Evolutionary conservation across 2,113 vertebrate genomes (phyloP).

Genomic region (Pogona vitticeps): DNA sequence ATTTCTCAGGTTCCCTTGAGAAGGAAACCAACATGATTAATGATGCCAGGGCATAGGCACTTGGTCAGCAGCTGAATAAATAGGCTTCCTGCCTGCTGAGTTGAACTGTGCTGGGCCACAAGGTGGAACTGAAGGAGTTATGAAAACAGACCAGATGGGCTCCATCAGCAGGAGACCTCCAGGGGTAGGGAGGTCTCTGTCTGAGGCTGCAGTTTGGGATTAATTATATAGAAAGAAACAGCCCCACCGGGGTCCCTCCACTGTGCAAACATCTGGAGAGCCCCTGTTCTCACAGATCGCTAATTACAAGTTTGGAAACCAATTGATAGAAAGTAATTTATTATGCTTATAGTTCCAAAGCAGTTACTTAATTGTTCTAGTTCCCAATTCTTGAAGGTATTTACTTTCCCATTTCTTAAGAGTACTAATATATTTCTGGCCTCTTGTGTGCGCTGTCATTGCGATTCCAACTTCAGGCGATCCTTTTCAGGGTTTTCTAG

Average conservation of each 20-base stretch:
- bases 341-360: no score
- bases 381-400: no score
- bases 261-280: neutral
- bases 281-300: no score
- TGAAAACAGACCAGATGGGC: slow-evolving; percentile 8
- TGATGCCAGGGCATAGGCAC: neutral
- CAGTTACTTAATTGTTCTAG: no score
- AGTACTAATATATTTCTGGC: no score
- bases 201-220: neutral
- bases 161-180: neutral
- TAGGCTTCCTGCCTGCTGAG: neutral
- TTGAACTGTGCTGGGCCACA: neutral
- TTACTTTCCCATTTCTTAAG: no score
- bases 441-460: no score
- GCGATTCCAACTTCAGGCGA: no score
- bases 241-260: no score
- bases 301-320: neutral
- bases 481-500: no score
- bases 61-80: slow-evolving; percentile 13
- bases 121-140: neutral
- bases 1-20: neutral
- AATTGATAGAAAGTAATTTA: neutral
- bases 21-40: neutral
- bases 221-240: neutral
- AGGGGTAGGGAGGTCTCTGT: neutral